A percentile compares a stretch with the other conserved stretches of the same genome.
phyloP scores from a whole-genome alignment of 2,113 vertebrate genomes.

The Lepidothrix coronata region DNA sequence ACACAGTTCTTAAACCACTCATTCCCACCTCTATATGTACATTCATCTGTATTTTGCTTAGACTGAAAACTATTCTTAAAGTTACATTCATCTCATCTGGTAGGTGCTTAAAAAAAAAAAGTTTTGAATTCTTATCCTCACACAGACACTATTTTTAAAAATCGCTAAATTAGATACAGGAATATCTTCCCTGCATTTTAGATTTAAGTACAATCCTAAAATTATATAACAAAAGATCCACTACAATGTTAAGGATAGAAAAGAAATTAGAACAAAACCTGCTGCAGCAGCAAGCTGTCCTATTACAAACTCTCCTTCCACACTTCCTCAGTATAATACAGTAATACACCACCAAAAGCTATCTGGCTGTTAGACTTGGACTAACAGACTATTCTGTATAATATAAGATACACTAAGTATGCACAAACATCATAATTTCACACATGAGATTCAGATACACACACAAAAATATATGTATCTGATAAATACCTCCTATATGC shows the following conservation, averaged over 20 bases:
- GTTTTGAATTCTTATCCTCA: not conserved
- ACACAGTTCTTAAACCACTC: not conserved
- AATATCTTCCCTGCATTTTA: not conserved
- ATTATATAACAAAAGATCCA: not conserved
- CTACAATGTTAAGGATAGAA: not conserved
- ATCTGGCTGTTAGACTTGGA: not conserved
- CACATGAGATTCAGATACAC: not conserved
- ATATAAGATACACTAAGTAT: not conserved
- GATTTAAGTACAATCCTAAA: not conserved
- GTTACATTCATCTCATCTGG: not conserved
- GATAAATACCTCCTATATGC: not conserved
- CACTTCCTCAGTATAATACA: not conserved
- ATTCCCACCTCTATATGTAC: rapidly evolving
- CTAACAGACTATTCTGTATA: not conserved
- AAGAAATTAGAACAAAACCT: not conserved
- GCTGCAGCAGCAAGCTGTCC: not conserved
- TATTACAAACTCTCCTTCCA: not conserved
- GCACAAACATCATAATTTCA: not conserved
- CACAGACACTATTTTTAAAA: not conserved
- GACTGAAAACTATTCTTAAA: not conserved
- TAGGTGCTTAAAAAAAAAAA: not conserved
- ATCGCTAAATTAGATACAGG: not conserved
- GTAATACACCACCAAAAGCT: not conserved
- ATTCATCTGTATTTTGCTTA: not conserved
- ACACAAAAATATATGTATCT: not conserved